A percentile compares a stretch with the other conserved stretches of the same genome.
These are phyloP conservation scores for Octopus bimaculoides DNA, from an alignment of 1,140 invertebrate species.

Conservation along the genomic window DNA sequence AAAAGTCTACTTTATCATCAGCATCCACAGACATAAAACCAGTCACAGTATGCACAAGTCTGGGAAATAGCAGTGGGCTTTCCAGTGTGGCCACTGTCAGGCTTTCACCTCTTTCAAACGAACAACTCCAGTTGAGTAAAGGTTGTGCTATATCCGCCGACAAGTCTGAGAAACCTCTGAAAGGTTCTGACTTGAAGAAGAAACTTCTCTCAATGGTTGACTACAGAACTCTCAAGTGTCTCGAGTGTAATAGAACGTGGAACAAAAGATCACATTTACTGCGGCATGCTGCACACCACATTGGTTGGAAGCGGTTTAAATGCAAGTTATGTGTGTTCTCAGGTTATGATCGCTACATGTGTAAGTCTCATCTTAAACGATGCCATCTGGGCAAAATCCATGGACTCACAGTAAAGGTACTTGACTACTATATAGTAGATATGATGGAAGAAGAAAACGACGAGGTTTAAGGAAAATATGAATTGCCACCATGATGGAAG, in stretches of 20 bases:
- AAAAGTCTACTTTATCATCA: background rate
- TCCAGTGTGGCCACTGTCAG: conserved; percentile 2
- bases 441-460: conserved; percentile 33
- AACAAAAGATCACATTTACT: conserved; percentile 52
- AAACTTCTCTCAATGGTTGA: background rate
- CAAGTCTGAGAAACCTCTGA: background rate
- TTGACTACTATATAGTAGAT: conserved; percentile 38
- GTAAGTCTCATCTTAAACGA: conserved; percentile 45
- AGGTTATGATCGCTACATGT: conserved; percentile 53
- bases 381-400: conserved; percentile 34
- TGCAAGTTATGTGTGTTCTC: conserved; percentile 55
- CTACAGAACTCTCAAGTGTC: conserved; percentile 35
- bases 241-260: conserved; percentile 50
- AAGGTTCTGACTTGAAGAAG: background rate
- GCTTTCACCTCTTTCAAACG: background rate
- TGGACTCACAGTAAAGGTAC: conserved; percentile 17
- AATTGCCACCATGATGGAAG: too few species aligned
- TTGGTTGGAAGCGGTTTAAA: conserved; percentile 56
- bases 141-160: background rate
- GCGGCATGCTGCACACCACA: conserved; percentile 54
- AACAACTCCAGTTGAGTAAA: background rate
- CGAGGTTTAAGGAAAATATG: background rate
- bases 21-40: background rate
- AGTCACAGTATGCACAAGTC: background rate
- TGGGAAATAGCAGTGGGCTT: background rate